These are phyloP conservation scores for Cyprinella venusta DNA, from an alignment of 2,797 vertebrate genomes.

Conservation along the genomic window DNA sequence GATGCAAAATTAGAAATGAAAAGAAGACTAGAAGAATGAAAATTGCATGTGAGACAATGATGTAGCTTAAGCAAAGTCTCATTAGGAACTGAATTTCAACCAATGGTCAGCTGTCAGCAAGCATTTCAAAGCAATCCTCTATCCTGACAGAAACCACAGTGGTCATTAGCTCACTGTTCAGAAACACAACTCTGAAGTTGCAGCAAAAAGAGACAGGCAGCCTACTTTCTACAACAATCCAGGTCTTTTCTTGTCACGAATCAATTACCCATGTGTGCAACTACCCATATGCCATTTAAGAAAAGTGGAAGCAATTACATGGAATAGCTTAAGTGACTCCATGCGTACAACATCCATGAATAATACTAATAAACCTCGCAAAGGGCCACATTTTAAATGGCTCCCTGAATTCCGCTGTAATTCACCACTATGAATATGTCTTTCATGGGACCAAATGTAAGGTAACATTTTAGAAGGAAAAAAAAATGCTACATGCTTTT, in stretches of 20 bases:
- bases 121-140: conserved; percentile 56
- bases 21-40: neutral
- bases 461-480: neutral
- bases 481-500: neutral
- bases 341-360: conserved; percentile 57
- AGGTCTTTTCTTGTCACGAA: conserved; percentile 59
- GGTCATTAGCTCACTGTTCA: conserved; percentile 55
- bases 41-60: neutral
- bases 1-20: neutral
- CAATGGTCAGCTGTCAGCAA: conserved; percentile 57
- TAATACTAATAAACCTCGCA: conserved; percentile 56
- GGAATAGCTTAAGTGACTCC: conserved; percentile 62
- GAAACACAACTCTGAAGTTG: conserved; percentile 48
- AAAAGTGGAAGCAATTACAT: conserved; percentile 64
- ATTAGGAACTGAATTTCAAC: conserved; percentile 65
- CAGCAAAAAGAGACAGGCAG: conserved; percentile 43
- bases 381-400: conserved; percentile 31
- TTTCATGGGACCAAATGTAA: conserved; percentile 5
- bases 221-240: conserved; percentile 58
- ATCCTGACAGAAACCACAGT: conserved; percentile 57
- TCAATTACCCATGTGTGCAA: conserved; percentile 61
- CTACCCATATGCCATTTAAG: conserved; percentile 57
- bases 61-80: neutral
- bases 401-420: conserved; percentile 14
- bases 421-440: conserved; percentile 24